phyloP scores from a whole-genome alignment of 2,797 vertebrate genomes.

The Poecile montanus region DNA sequence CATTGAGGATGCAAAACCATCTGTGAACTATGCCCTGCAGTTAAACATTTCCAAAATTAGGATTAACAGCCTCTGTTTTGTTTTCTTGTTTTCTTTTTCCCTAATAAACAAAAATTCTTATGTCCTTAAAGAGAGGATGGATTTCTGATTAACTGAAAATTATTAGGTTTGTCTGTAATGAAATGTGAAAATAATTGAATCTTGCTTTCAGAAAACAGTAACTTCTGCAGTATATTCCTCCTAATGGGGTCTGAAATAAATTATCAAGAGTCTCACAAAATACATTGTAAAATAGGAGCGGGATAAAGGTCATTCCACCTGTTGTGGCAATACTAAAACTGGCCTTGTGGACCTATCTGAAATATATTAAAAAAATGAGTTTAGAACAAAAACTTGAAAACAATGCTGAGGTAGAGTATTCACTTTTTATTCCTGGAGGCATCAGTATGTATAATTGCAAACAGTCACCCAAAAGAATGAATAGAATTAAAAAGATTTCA shows the following conservation, averaged over 20 bases:
- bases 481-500: not conserved
- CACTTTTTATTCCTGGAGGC: not conserved
- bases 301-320: not conserved
- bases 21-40: not conserved
- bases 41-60: conserved; percentile 2
- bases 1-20: not conserved
- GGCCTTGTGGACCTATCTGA: not conserved
- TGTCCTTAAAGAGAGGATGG: not conserved
- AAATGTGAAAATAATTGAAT: not conserved
- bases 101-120: not conserved
- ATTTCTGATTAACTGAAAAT: not conserved
- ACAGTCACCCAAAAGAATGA: not conserved
- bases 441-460: not conserved
- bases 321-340: not conserved
- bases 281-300: not conserved
- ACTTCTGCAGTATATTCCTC: not conserved
- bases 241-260: not conserved
- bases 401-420: not conserved
- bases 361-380: not conserved
- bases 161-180: not conserved
- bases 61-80: not conserved
- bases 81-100: not conserved
- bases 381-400: not conserved
- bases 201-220: not conserved
- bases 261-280: not conserved